Percentiles rank a stretch among this genome's conserved stretches.
Conservation (phyloP, 2,888 invertebrate species). For the Drosophila macrothrix region DNA sequence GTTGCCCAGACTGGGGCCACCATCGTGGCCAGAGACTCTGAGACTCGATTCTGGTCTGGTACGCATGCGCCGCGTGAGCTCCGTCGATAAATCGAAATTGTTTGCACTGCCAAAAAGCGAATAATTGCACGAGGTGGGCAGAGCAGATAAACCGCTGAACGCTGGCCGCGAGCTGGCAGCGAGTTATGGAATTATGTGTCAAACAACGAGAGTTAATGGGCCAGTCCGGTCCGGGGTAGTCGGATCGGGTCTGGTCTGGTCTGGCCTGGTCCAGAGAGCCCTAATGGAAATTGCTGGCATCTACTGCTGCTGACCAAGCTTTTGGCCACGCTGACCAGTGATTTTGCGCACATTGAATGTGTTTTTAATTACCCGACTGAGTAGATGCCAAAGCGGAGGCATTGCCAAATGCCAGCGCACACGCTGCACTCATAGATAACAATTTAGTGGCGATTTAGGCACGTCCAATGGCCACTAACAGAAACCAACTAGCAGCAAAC, state of each 20-base stretch:
- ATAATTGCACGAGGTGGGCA: constrained; percentile 77
- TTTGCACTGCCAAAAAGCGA: constrained; percentile 80
- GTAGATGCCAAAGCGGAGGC: constrained; percentile 67
- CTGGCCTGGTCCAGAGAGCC: constrained; percentile 41
- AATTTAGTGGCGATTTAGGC: constrained; percentile 81
- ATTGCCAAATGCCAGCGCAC: constrained; percentile 73
- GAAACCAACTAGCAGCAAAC: constrained; percentile 31
- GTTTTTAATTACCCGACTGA: constrained; percentile 76
- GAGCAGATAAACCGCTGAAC: constrained; percentile 38
- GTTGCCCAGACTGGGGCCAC: constrained; percentile 44
- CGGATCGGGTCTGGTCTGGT: background rate
- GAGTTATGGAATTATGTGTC: constrained; percentile 79
- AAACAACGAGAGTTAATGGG: constrained; percentile 78
- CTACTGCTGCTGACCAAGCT: constrained; percentile 28
- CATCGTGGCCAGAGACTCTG: constrained; percentile 34
- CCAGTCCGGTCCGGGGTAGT: constrained; percentile 37
- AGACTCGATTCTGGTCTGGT: constrained; percentile 8
- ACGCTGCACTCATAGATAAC: constrained; percentile 79
- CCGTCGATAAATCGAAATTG: constrained; percentile 78
- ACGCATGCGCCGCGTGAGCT: constrained; percentile 74
- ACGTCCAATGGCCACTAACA: constrained; percentile 61
- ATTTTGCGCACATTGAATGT: constrained; percentile 81
- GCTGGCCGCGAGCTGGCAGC: constrained; percentile 56
- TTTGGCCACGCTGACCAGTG: constrained; percentile 53
- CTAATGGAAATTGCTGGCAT: constrained; percentile 70